Evolutionary conservation across 2,797 vertebrate species (phyloP).

Genomic region (Philypnodon macrostomus): DNA sequence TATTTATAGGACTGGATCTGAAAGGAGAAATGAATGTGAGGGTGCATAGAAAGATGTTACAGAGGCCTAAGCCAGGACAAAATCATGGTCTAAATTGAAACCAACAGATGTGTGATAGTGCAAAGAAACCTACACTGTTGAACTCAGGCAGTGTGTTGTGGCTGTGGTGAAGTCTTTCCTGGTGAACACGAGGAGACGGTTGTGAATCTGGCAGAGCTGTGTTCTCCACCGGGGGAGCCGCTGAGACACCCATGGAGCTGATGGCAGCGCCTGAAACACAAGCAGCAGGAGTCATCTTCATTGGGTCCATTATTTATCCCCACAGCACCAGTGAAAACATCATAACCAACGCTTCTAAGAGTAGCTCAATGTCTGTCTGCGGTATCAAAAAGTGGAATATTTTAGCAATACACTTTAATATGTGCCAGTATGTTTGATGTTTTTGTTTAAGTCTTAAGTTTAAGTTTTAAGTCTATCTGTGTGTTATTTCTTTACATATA

Average conservation of each 20-base stretch:
- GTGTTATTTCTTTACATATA: no score
- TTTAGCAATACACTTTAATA: no score
- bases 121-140: constrained; percentile 64
- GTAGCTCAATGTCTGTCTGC: neutral
- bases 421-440: no score
- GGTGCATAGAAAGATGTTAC: constrained; percentile 26
- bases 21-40: constrained; percentile 27
- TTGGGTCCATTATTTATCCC: constrained; percentile 39
- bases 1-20: constrained; percentile 23
- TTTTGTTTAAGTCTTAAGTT: no score
- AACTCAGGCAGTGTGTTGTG: constrained; percentile 72
- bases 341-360: constrained; percentile 20
- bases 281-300: constrained; percentile 53
- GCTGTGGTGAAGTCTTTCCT: constrained; percentile 64
- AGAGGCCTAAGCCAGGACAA: constrained; percentile 23
- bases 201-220: constrained; percentile 66
- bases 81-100: no score
- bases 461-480: no score
- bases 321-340: constrained; percentile 21
- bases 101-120: no score
- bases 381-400: no score
- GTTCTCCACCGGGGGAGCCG: constrained; percentile 64
- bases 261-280: constrained; percentile 76
- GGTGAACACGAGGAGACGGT: constrained; percentile 66
- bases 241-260: constrained; percentile 75